Evolutionary conservation across 2,797 vertebrate species (phyloP), one percentile per base, ranked within the genome.

Genomic region (Miichthys miiuy): DNA sequence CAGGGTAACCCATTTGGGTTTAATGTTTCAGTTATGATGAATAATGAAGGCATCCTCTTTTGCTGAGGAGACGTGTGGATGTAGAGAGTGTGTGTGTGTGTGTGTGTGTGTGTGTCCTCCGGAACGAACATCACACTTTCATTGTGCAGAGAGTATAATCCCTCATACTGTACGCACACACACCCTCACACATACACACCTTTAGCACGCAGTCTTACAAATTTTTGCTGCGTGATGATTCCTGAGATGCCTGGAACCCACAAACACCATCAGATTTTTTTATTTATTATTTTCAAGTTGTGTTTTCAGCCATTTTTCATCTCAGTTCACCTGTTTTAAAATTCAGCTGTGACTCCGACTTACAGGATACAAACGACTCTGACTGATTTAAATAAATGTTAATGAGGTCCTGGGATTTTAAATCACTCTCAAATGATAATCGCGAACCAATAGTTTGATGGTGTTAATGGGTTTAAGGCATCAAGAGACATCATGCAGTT

Each of bases 11-110:
- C 68, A 44, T 86, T 83, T 68, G 41, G 41, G 62, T 77, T 55
- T 87, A 79, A 83, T 87, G 46, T 82, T 87, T 78, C 72, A 77
- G 57, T 60, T 67, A 72, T 75, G 58, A 87, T 91, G 66, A 90
- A 92, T 91, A 86, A 92, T 92, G 66, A 68, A 91, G 18, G n/a
- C 12, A 14, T 54, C 78, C 58, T 74, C 41, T 56, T 85, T 55
- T 52, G 17, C 48, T 17, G 66, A 78, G 55, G 41, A 73, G 14
- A 1, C 1, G 10, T 56, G 50, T 41, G 42, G 38, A 48, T 34
- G 27, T 68, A 52, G 13, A 23, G n/a, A 25, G 50, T 1, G 16
- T 62, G 46, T 58, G 34, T 50, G 54, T 44, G 52, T 60, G 46
- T 60, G 44, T n/a, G 42, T 30, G 55, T 62, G 41, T 60, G 50